phyloP scores from a whole-genome alignment of 2,113 vertebrate species.

The Typhlomys cinereus region DNA sequence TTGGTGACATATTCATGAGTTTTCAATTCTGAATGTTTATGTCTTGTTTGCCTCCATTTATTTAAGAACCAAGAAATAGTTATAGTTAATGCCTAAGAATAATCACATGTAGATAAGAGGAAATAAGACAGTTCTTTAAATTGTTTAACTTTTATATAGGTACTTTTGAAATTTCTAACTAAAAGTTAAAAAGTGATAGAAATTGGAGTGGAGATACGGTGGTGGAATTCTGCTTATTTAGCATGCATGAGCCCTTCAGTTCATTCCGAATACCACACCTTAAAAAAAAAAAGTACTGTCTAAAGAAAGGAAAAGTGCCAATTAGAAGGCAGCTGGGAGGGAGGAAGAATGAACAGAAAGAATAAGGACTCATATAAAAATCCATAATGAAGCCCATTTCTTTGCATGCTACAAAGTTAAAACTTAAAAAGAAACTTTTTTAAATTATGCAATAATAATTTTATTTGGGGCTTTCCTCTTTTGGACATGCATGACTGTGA shows the following conservation, averaged over 20 bases:
- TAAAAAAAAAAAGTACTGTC: background rate
- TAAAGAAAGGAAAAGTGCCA: background rate
- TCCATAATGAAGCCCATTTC: background rate
- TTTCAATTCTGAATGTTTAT: conserved; percentile 31
- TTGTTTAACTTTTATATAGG: background rate
- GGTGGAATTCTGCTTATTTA: background rate
- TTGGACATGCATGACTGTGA: background rate
- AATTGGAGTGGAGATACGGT: background rate
- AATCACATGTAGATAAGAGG: background rate
- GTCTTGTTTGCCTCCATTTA: background rate
- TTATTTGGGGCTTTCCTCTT: background rate
- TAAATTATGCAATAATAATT: background rate
- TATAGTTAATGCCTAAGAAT: background rate
- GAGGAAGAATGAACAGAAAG: background rate
- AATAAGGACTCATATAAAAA: background rate
- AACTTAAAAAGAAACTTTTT: background rate
- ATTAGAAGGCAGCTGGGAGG: too few relatives aligned
- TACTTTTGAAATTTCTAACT: background rate
- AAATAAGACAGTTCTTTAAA: background rate
- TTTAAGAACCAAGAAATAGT: background rate
- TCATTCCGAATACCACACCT: background rate
- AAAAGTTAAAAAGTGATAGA: background rate
- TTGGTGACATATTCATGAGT: conserved; percentile 5
- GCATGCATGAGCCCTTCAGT: background rate
- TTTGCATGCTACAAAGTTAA: background rate